Evolutionary conservation across 2,797 vertebrate species (phyloP), one percentile per base, ranked within the genome.

Genomic region (Graptemys geographica): DNA sequence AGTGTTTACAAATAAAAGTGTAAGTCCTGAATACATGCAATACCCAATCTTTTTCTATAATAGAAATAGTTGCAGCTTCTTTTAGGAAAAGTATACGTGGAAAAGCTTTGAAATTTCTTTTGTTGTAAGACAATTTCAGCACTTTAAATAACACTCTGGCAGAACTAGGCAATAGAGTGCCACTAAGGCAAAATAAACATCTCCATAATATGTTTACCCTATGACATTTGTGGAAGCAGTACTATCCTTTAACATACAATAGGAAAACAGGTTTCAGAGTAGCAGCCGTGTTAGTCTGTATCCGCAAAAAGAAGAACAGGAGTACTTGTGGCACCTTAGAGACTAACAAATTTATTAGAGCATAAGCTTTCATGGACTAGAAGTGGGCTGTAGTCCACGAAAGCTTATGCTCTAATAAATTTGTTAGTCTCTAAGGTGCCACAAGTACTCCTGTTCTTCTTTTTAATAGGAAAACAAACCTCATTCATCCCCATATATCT

Each of bases 61-160:
- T 87, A 57, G 80, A 89, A 84, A 59, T 74, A 49, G 18, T 84
- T 92, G 55, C 80, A 92, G 41, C 7, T 23, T 11, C 21, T 41
- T 37, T 72, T 88, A 90, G 41, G 76, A 86, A 90, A 89, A 86
- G 18, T 81, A 47, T n/a, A 78, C n/a, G 8, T 37, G 16, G 31
- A 15, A 44, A 88, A 80, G 1, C 31, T 85, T 81, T 96, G 53
- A 85, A 79, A 78, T 79, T 4, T 8, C 6, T 93, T 92, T 93
- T 82, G 33, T 25, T 84, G 28, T 83, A 88, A 94, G 82, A 85
- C 2, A 82, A 9, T 56, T 90, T 88, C 82, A 92, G 47, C 76
- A 55, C 86, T 96, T 85, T 25, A 90, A 88, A 78, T 57, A 88
- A 93, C 83, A 93, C 62, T 83, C 18, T 31, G 47, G 18, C 62